Base-by-base conservation (phyloP, 2,113 vertebrate genomes). In the Propithecus coquereli region DNA sequence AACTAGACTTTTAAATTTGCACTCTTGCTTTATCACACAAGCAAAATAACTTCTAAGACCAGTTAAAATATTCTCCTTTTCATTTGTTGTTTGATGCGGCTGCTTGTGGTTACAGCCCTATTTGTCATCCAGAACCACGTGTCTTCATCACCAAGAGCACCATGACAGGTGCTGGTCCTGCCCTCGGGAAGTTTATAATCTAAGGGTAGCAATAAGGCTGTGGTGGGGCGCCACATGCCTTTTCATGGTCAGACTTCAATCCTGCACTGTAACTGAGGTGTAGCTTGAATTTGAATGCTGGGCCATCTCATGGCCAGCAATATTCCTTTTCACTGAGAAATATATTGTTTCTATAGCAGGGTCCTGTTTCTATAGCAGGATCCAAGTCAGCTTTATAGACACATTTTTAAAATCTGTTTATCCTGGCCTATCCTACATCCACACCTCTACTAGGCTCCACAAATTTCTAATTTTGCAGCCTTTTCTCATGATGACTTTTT, bases 261-360 rank as follows among this genome's bases (percentile, higher is more conserved):
- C n/a, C 54, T 93, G 13, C 1, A 63, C 70, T 59, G 23, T 87
- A 52, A 52, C 47, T 65, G 43, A 91, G 61, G 52, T 25, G 0
- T 8, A 82, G 68, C 2, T 83, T 25, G 80, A 83, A 84, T 47
- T 59, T 87, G 68, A 95, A 93, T 52, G 34, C 50, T 57, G 40
- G 50, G 20, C 63, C 47, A 22, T 20, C 57, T 61, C 90, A 70
- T n/a, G 32, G 80, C 45, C 74, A 93, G 80, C 65, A 83, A 47
- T 40, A 83, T 81, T 91, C 93, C 92, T 83, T 94, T 97, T 70
- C 70, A 70, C n/a, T n/a, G n/a, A n/a, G n/a, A n/a, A n/a, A n/a
- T n/a, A n/a, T n/a, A n/a, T n/a, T 96, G 95, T 52, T 91, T 94
- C 73, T 80, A 30, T 17, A 90, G 43, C 37, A 66, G 13, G 37